Base-by-base conservation (phyloP, 2,888 invertebrate species). In the Deilephila elpenor region DNA sequence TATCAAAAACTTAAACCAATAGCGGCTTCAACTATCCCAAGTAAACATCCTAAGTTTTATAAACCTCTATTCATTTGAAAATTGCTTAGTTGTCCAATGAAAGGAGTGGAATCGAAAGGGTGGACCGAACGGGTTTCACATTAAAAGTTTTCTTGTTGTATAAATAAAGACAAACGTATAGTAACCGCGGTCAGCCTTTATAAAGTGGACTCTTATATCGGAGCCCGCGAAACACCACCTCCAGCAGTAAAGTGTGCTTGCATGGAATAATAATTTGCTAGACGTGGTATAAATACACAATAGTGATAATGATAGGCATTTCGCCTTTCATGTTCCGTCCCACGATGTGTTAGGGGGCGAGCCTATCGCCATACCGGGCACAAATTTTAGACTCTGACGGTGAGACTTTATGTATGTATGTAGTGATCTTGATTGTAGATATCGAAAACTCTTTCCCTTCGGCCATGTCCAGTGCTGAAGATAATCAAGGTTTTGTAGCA, bases 171-270 rank as follows among this genome's bases (percentile, higher is more conserved):
- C 87, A 89, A 89, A 86, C 85, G 85, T 82, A 83, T 84, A 86
- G 85, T 82, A 85, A 84, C 84, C 84, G 88, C 85, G 92, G 91
- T 88, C 88, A 89, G 91, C 88, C 87, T 88, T 91, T 91, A 89
- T 90, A 90, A 88, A 91, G 89, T 85, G 88, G 87, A 91, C 89
- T 92, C 91, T 91, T 93, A 92, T 91, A 91, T 89, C 86, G 86
- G 82, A 84, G 82, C 79, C 85, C 86, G 86, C 89, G 91, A 91
- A 91, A 93, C 91, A 88, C 88, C 89, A 91, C 89, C 90, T 87
- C 86, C 79, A 85, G 82, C 80, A 79, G 86, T 86, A 88, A 88
- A 89, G 86, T 88, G 87, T 86, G 88, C 86, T 75, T 76, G 71
- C 83, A 77, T 4, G 20, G 86, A 87, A 11, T 64, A 53, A 34